phyloP scores from a whole-genome alignment of 2,113 vertebrate genomes.

The Xerus inauris region DNA sequence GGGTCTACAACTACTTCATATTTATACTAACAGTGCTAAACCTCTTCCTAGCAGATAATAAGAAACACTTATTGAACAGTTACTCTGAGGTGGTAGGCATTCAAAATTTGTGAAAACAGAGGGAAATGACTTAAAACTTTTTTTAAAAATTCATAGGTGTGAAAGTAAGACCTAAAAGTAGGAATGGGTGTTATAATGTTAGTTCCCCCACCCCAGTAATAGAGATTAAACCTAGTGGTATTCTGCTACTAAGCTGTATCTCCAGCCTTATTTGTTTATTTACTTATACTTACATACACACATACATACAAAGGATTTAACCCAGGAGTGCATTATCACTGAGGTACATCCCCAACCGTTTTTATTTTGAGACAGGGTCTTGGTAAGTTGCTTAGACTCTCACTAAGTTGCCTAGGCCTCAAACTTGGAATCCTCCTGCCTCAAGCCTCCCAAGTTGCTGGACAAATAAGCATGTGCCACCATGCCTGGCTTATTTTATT shows the following conservation, averaged over 20 bases:
- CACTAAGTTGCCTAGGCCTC: too few species aligned
- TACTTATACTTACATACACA: too few species aligned
- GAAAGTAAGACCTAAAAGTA: slow-evolving; percentile 38
- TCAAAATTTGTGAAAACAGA: not conserved
- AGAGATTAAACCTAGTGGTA: not conserved
- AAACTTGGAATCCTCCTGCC: too few species aligned
- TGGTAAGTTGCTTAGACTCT: too few species aligned
- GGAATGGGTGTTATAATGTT: not conserved
- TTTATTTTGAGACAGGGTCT: too few species aligned
- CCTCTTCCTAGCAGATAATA: not conserved
- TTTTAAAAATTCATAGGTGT: slow-evolving; percentile 9
- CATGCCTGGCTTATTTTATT: too few species aligned
- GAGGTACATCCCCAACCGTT: too few species aligned
- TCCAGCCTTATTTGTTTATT: not conserved
- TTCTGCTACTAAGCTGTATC: not conserved
- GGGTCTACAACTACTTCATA: not conserved
- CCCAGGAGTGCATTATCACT: too few species aligned
- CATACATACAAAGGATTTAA: too few species aligned
- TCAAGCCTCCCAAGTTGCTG: too few species aligned
- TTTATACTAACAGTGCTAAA: not conserved
- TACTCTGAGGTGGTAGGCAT: not conserved
- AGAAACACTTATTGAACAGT: slow-evolving; percentile 18
- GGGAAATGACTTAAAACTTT: slow-evolving; percentile 26
- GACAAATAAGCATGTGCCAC: too few species aligned
- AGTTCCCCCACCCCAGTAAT: not conserved